Conservation (phyloP, 2,113 vertebrate genomes). For the Toxotes jaculatrix region DNA sequence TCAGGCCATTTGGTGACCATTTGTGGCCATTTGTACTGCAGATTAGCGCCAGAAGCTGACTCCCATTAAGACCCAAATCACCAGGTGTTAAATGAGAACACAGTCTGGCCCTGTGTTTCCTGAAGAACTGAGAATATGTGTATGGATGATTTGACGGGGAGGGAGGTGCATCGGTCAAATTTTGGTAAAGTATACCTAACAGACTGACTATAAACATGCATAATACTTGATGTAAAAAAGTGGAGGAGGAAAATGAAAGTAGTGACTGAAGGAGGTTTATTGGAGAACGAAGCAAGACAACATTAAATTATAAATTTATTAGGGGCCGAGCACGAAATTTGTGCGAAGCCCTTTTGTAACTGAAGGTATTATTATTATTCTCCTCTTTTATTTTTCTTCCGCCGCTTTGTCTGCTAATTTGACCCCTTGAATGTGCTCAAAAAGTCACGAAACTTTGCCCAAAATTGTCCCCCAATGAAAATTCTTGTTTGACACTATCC, state of each 20-base stretch:
- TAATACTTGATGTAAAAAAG: background rate
- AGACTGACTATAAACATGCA: background rate
- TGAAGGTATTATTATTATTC: too few relatives aligned
- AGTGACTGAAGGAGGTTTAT: too few relatives aligned
- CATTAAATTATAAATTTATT: too few relatives aligned
- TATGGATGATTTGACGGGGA: background rate
- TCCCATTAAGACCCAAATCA: background rate
- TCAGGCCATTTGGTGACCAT: constrained; percentile 42
- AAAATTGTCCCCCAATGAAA: too few relatives aligned
- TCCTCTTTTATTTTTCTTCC: too few relatives aligned
- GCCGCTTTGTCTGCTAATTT: too few relatives aligned
- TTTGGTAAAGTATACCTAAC: background rate
- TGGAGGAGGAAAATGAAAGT: background rate
- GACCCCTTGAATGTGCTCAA: too few relatives aligned
- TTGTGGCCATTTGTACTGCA: background rate
- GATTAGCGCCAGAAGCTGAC: background rate
- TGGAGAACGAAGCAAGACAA: too few relatives aligned
- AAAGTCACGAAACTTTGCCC: too few relatives aligned
- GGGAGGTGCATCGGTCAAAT: background rate
- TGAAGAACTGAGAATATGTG: background rate
- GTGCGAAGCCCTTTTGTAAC: too few relatives aligned
- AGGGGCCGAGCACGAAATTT: too few relatives aligned
- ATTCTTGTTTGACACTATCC: too few relatives aligned
- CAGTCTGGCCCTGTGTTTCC: background rate
- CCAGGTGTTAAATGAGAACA: background rate